Evolutionary conservation across 2,113 vertebrate genomes (phyloP), one percentile per base, ranked within the genome.

Genomic region (Neogobius melanostomus): DNA sequence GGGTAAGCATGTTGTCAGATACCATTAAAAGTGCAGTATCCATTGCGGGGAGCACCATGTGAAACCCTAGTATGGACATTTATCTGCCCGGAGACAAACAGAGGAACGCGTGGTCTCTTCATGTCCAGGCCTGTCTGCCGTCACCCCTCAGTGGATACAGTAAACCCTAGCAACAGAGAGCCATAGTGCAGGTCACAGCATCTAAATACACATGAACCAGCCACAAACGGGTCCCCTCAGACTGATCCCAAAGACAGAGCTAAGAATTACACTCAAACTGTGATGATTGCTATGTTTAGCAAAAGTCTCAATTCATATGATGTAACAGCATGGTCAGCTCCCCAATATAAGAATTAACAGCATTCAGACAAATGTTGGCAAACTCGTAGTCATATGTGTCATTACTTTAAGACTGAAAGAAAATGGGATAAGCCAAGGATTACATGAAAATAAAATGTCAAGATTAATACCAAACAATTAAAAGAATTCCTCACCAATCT

Each of bases 51-150:
- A 82, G 53, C 65, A 79, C 69, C 69, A 46, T 72, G 64, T 80
- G 69, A 71, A 64, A 75, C 65, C 63, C 68, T 51, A 60, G 63
- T 54, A 16, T 36, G 36, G 62, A 28, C 45, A 81, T 71, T 81
- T 74, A 82, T 89, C 79, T 87, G 82, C 87, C 86, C 69, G 71
- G 85, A 84, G 80, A 88, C 86, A 84, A 82, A 86, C 57, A 53
- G 56, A 67, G 72, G 52, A 46, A 68, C 64, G 74, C 52, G 68
- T 44, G 74, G 56, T 67, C 75, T 68, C 76, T 85, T 81, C 89
- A 85, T 88, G 91, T 82, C 82, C 74, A 82, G 88, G 71, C 88
- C 85, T 89, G 90, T 87, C 84, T 80, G 74, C 64, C 73, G 76
- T 52, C 60, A 74, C 72, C 59, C 81, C 75, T 64, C 74, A 81